A percentile compares a stretch with the other conserved stretches of the same genome.
phyloP scores from a whole-genome alignment of 2,113 vertebrate genomes.

The Macquaria australasica region DNA sequence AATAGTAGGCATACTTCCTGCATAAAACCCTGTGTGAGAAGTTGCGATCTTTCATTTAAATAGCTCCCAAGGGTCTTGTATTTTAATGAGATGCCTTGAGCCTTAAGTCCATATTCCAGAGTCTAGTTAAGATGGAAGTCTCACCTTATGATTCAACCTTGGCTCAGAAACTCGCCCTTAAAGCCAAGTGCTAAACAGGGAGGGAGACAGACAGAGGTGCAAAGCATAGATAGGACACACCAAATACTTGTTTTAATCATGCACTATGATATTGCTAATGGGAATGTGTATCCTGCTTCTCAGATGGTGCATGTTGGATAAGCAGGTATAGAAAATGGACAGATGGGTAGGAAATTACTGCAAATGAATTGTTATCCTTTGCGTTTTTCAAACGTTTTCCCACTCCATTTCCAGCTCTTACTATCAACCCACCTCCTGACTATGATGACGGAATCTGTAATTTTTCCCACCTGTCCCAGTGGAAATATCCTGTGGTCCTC shows the following conservation, averaged over 20 bases:
- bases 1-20: conserved; percentile 44
- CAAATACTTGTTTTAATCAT: background rate
- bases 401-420: background rate
- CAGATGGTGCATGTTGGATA: background rate
- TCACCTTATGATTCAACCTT: conserved; percentile 49
- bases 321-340: background rate
- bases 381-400: background rate
- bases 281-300: background rate
- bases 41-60: conserved; percentile 65
- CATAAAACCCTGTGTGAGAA: conserved; percentile 54
- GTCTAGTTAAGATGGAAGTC: conserved; percentile 51
- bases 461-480: background rate
- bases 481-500: background rate
- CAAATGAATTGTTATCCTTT: background rate
- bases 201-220: background rate
- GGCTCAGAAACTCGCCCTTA: conserved; percentile 20
- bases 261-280: background rate
- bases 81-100: conserved; percentile 68
- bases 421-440: background rate
- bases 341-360: background rate
- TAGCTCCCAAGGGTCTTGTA: conserved; percentile 51
- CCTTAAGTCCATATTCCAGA: conserved; percentile 49
- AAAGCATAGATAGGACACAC: background rate
- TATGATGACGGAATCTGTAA: background rate
- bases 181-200: background rate